Percentiles rank a stretch among this genome's conserved stretches.
phyloP scores from a whole-genome alignment of 2,113 vertebrate species.

The Crotalus viridis region DNA sequence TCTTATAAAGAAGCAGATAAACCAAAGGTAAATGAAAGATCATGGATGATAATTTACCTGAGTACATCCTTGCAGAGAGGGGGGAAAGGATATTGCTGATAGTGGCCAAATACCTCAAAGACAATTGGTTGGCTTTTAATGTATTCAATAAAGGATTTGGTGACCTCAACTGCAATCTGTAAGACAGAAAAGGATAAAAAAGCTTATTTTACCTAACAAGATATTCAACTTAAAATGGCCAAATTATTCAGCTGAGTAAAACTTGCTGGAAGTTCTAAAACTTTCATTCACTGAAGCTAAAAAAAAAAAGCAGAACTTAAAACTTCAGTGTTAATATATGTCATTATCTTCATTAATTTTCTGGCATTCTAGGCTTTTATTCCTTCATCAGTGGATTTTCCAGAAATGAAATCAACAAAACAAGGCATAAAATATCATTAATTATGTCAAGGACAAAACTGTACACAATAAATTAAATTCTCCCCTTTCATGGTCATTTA shows the following conservation, averaged over 20 bases:
- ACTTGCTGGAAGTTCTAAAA: fast-evolving
- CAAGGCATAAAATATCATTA: not conserved
- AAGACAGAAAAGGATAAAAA: not conserved
- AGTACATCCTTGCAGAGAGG: slow-evolving; percentile 92
- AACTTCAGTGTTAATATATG: not conserved
- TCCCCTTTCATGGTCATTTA: not conserved
- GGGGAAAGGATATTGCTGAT: slow-evolving; percentile 93
- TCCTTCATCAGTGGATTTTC: not conserved
- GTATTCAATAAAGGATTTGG: slow-evolving; percentile 93
- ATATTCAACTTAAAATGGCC: not conserved
- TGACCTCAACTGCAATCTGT: slow-evolving; percentile 96
- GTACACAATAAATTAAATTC: not conserved
- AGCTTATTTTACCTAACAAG: fast-evolving
- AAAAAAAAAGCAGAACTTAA: not conserved
- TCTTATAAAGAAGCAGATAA: not conserved
- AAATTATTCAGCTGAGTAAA: not conserved
- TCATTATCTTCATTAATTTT: not conserved
- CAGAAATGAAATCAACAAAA: not conserved
- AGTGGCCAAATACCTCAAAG: slow-evolving; percentile 97
- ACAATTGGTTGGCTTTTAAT: slow-evolving; percentile 95
- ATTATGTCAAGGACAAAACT: not conserved
- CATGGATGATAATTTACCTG: slow-evolving; percentile 69
- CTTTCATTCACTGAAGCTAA: not conserved
- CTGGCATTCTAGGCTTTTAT: not conserved
- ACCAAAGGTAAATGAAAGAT: not conserved